phyloP scores from a whole-genome alignment of 2,113 vertebrate species.

The Prochilodus magdalenae region DNA sequence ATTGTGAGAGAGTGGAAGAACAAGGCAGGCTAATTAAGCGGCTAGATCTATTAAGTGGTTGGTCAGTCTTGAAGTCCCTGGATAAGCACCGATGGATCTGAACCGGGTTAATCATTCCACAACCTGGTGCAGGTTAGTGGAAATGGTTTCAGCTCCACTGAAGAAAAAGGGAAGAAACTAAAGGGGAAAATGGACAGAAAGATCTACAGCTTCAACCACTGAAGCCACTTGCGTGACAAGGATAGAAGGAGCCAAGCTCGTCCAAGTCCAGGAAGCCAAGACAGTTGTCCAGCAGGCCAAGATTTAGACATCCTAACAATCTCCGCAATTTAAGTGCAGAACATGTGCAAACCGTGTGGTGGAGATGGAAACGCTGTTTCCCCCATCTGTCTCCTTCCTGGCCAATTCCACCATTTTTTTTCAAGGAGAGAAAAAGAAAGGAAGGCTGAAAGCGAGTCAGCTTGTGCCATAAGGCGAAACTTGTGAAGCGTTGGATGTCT shows the following conservation, averaged over 20 bases:
- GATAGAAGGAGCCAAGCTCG: slow-evolving; percentile 64
- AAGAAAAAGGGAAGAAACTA: no score
- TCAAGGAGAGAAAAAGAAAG: slow-evolving; percentile 4
- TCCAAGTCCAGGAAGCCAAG: no score
- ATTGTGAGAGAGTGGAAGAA: no score
- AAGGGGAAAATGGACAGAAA: slow-evolving; percentile 45
- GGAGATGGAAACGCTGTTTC: slow-evolving; percentile 29
- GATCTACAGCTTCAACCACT: slow-evolving; percentile 58
- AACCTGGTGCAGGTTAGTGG: no score
- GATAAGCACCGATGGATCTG: no score
- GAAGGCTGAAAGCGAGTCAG: background rate
- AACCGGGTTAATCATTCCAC: no score
- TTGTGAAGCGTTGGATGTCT: background rate
- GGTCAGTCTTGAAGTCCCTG: no score
- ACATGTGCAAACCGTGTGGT: slow-evolving; percentile 65
- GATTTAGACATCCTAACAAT: slow-evolving; percentile 74
- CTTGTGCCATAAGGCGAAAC: background rate
- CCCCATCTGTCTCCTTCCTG: background rate
- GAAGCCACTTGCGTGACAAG: slow-evolving; percentile 72
- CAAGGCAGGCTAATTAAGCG: no score
- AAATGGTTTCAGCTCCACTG: no score
- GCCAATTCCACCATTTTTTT: background rate
- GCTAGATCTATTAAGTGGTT: no score
- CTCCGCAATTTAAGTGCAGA: slow-evolving; percentile 65
- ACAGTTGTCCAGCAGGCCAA: slow-evolving; percentile 71